phyloP scores from a whole-genome alignment of 2,113 vertebrate species.

The Azemiops feae region DNA sequence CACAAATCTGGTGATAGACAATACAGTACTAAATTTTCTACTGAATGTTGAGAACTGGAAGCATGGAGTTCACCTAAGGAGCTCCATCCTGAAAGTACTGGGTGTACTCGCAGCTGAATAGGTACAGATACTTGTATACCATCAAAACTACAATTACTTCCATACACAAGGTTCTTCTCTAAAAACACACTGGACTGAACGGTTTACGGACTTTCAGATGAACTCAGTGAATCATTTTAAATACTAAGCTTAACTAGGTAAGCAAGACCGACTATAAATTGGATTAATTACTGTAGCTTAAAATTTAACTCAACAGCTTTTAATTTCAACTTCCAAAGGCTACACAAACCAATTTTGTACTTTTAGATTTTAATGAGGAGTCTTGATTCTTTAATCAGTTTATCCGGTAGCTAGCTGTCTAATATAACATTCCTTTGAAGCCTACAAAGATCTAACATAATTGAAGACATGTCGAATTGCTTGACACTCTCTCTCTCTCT shows the following conservation, averaged over 20 bases:
- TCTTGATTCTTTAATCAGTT: slow-evolving; percentile 86
- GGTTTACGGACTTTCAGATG: slow-evolving; percentile 63
- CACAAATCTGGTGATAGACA: not conserved
- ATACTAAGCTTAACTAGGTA: slow-evolving; percentile 76
- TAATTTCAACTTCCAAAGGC: slow-evolving; percentile 85
- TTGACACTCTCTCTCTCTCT: slow-evolving; percentile 77
- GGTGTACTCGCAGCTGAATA: not conserved
- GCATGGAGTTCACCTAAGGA: not conserved
- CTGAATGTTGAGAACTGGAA: not conserved
- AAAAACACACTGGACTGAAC: slow-evolving; percentile 26
- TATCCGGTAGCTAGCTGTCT: slow-evolving; percentile 77
- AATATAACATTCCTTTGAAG: slow-evolving; percentile 82
- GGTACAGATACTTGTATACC: not conserved
- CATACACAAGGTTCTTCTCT: not conserved
- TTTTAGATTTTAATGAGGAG: slow-evolving; percentile 85
- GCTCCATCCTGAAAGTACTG: not conserved
- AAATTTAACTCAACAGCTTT: slow-evolving; percentile 77
- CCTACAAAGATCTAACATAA: slow-evolving; percentile 83
- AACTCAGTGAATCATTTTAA: slow-evolving; percentile 73
- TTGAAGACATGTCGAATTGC: slow-evolving; percentile 86
- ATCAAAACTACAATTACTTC: not conserved
- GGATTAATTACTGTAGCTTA: slow-evolving; percentile 82
- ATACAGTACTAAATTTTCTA: not conserved
- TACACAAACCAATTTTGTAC: slow-evolving; percentile 84
- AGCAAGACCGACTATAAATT: slow-evolving; percentile 77